These are phyloP conservation scores for Crossocerus cetratus DNA, from an alignment of 2,888 invertebrate genomes.

Conservation along the genomic window DNA sequence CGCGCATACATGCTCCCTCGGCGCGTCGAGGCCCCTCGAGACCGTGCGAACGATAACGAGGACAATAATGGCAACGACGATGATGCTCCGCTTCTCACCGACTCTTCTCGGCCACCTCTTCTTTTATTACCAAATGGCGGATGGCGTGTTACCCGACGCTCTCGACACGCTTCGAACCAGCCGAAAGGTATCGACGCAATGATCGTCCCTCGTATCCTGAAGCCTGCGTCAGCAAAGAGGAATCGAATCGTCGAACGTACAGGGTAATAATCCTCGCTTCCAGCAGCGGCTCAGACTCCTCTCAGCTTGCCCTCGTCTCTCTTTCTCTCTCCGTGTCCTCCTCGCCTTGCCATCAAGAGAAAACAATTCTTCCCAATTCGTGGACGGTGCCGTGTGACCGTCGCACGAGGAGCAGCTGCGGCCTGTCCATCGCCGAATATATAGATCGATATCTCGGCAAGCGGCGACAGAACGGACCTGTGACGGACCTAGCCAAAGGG, in stretches of 20 bases:
- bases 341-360: neutral
- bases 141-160: constrained; percentile 18
- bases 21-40: neutral
- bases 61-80: constrained; percentile 42
- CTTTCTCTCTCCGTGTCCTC: neutral
- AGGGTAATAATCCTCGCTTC: constrained; percentile 9
- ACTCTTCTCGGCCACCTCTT: neutral
- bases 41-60: constrained; percentile 39
- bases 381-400: neutral
- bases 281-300: neutral
- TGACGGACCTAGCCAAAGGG: constrained; percentile 33
- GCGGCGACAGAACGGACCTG: neutral
- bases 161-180: constrained; percentile 48
- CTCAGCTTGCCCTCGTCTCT: neutral
- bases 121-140: constrained; percentile 12
- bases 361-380: neutral
- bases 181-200: constrained; percentile 40
- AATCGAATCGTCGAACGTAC: constrained; percentile 24
- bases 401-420: neutral
- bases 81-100: constrained; percentile 10
- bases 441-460: neutral
- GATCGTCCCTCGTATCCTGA: constrained; percentile 26
- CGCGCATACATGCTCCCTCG: neutral
- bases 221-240: constrained; percentile 40
- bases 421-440: neutral